Evolutionary conservation across 2,113 vertebrate genomes (phyloP), one percentile per base, ranked within the genome.

Genomic region (Nycticryphes semicollaris): DNA sequence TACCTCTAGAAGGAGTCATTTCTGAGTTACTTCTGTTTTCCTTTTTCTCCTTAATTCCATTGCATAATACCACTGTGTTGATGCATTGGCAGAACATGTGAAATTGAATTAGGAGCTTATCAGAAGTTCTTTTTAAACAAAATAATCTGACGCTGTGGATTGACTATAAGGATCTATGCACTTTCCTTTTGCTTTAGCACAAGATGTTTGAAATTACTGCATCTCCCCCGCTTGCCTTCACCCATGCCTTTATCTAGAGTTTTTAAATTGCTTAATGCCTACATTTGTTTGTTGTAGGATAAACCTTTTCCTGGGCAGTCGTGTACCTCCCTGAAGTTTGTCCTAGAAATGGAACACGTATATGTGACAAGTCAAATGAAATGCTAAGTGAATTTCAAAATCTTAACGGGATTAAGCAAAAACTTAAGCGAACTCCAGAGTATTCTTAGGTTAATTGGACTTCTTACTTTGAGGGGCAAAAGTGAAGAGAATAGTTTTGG

Each of bases 191-290:
- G 24, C 50, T 69, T 79, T 21, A 51, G 43, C 23, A 68, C 12
- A 39, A 23, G 50, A 6, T 64, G 10, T 39, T 77, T 76, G 70
- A 63, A 87, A 77, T 57, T 31, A 47, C 24, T 28, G 23, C 6
- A 19, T 75, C 50, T 73, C 30, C 12, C 12, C 25, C 0, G 3
- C 23, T 66, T 60, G 43, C 20, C 33, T 76, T 37, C 0, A 1
- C 25, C 37, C 56, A 5, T 82, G 64, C 22, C 21, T 14, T 76
- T 77, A 12, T 33, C 35, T 22, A 14, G 23, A 48, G 48, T 57
- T 80, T 56, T 68, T 22, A 63, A 53, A 45, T 39, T 54, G 24
- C 20, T 57, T 66, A 37, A 69, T 43, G 45, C 27, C 54, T 16
- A 12, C 24, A 6, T 63, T 47, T 57, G 24, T 30, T 51, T 80